Evolutionary conservation across 2,113 vertebrate species (phyloP), one percentile per base, ranked within the genome.

Genomic region (Baryphthengus martii): DNA sequence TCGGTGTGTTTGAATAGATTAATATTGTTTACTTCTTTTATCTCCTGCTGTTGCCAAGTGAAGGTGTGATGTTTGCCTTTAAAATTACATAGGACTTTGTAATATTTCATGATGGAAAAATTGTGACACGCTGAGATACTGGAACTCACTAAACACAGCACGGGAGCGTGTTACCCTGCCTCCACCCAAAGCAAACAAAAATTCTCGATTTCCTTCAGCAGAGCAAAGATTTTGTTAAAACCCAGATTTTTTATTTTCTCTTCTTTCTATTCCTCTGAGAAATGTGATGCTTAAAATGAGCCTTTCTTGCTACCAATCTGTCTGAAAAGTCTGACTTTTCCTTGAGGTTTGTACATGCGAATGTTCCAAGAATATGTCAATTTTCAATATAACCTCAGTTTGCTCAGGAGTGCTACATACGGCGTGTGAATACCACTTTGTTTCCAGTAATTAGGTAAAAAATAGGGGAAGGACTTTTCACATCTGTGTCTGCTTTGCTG

Each of bases 381-480:
- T 66, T 56, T 74, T 8, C n/a, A 17, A 14, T 1, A 11, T 2
- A 23, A 29, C 10, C 70, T 26, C 19, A 33, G 25, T n/a, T n/a
- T n/a, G n/a, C 35, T 72, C 4, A 1, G 13, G 1, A 23, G 9
- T 10, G 29, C n/a, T 40, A 3, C 17, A 6, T 8, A 3, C 1
- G 26, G 16, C 31, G 25, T 13, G 14, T 18, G 39, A 47, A 52
- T 56, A 10, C 59, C 25, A 2, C 28, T 42, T 44, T 35, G 37
- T 47, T 67, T 44, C 59, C 68, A 24, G n/a, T 33, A 49, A 11
- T 42, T 55, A 1, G 21, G 40, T 9, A 47, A 49, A 53, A 87
- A 40, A 17, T 0, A 42, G 68, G 15, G n/a, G 42, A 63, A 77
- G 47, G 61, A 35, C 40, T 84, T 89, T 3, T 55, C 42, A 37